phyloP scores from a whole-genome alignment of 2,888 invertebrate genomes.

The Nomada ruficornis region DNA sequence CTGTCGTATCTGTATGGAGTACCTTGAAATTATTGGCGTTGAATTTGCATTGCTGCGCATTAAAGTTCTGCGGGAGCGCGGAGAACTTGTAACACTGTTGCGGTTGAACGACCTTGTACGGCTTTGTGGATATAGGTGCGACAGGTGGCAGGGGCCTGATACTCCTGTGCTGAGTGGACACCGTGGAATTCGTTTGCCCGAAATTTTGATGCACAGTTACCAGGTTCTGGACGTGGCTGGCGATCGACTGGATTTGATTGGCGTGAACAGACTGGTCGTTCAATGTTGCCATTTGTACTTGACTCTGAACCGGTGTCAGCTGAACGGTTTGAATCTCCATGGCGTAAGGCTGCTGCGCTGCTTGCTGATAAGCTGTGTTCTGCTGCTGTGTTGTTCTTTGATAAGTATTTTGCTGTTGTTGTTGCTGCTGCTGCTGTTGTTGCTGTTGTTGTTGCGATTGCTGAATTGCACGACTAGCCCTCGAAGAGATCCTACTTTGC shows the following conservation, averaged over 20 bases:
- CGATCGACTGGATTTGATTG: conserved; percentile 67
- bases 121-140: conserved; percentile 71
- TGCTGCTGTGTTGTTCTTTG: conserved; percentile 76
- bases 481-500: conserved; percentile 71
- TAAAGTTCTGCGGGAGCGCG: conserved; percentile 75
- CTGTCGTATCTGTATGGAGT: conserved; percentile 25
- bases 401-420: conserved; percentile 78
- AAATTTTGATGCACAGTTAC: conserved; percentile 72
- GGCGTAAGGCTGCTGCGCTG: conserved; percentile 72
- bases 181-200: conserved; percentile 63
- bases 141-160: conserved; percentile 73
- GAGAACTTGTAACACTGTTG: conserved; percentile 81
- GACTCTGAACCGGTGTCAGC: conserved; percentile 71
- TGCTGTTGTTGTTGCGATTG: conserved; percentile 82
- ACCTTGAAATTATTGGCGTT: conserved; percentile 78
- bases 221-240: conserved; percentile 69
- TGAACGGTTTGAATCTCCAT: conserved; percentile 79
- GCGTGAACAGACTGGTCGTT: conserved; percentile 70
- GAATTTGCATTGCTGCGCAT: conserved; percentile 80
- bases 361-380: conserved; percentile 73
- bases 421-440: conserved; percentile 83
- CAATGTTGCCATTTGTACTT: conserved; percentile 72
- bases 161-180: conserved; percentile 72
- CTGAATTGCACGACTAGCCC: conserved; percentile 77
- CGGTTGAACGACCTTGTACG: conserved; percentile 78